Percentiles rank a stretch among this genome's conserved stretches.
Conservation (phyloP, 2,888 invertebrate genomes). For the Galeruca laticollis region DNA sequence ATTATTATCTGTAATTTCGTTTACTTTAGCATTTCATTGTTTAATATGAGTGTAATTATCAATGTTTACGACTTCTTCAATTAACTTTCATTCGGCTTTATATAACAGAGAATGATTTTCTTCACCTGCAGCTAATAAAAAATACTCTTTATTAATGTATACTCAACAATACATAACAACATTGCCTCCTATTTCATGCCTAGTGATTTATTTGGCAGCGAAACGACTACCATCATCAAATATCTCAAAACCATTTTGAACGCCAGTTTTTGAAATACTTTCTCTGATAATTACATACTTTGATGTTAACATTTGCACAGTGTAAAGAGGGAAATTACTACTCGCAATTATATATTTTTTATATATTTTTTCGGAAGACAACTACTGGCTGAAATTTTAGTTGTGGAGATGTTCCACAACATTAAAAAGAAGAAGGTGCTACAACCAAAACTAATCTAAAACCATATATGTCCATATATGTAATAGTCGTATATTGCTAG, state of each 20-base stretch:
- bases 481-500: too few relatives aligned
- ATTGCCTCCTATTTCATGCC: constrained; percentile 89
- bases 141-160: constrained; percentile 78
- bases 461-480: too few relatives aligned
- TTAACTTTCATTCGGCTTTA: constrained; percentile 71
- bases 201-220: constrained; percentile 87
- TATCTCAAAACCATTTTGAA: constrained; percentile 95
- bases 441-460: too few relatives aligned
- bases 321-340: constrained; percentile 94
- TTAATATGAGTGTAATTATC: constrained; percentile 64
- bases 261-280: constrained; percentile 96
- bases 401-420: constrained; percentile 56
- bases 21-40: constrained; percentile 71
- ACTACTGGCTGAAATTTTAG: constrained; percentile 10
- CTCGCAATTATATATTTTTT: constrained; percentile 83
- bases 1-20: constrained; percentile 69
- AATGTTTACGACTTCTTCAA: constrained; percentile 66
- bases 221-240: constrained; percentile 87
- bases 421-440: too few relatives aligned
- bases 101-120: constrained; percentile 93
- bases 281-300: constrained; percentile 96
- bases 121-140: constrained; percentile 89
- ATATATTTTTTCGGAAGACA: constrained; percentile 71
- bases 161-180: constrained; percentile 94
- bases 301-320: constrained; percentile 89